Percentiles rank a stretch among this genome's conserved stretches.
Evolutionary conservation across 2,888 invertebrate species (phyloP).

Genomic region (Yponomeuta evonymella): DNA sequence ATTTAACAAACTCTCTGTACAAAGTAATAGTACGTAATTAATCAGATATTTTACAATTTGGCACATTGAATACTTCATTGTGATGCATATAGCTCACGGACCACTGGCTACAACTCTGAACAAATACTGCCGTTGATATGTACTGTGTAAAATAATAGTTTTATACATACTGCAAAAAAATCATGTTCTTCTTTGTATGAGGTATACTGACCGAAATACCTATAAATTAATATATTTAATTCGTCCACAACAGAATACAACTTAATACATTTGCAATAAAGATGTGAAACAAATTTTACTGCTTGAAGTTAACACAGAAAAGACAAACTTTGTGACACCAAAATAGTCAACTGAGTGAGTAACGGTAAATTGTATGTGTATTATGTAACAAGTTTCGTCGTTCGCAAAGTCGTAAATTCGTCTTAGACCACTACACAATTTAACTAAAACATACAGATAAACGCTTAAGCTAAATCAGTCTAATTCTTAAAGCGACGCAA

Average conservation of each 20-base stretch:
- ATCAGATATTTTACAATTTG: slow-evolving; percentile 52
- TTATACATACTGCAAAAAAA: neutral
- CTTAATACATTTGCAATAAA: neutral
- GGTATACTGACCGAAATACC: slow-evolving; percentile 7
- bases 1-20: slow-evolving; percentile 24
- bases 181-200: neutral
- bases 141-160: neutral
- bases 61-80: slow-evolving; percentile 45
- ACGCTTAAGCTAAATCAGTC: slow-evolving; percentile 76
- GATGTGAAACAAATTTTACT: neutral
- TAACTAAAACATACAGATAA: slow-evolving; percentile 65
- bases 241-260: neutral
- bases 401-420: slow-evolving; percentile 55
- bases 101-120: neutral
- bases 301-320: neutral
- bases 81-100: slow-evolving; percentile 18
- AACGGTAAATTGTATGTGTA: slow-evolving; percentile 11
- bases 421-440: slow-evolving; percentile 55
- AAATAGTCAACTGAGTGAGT: neutral
- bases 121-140: neutral
- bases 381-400: slow-evolving; percentile 38
- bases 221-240: neutral
- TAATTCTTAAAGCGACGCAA: slow-evolving; percentile 75
- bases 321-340: slow-evolving; percentile 14
- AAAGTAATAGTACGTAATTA: slow-evolving; percentile 30